Conservation (phyloP, 1,140 invertebrate genomes). For the Cherax destructor region DNA sequence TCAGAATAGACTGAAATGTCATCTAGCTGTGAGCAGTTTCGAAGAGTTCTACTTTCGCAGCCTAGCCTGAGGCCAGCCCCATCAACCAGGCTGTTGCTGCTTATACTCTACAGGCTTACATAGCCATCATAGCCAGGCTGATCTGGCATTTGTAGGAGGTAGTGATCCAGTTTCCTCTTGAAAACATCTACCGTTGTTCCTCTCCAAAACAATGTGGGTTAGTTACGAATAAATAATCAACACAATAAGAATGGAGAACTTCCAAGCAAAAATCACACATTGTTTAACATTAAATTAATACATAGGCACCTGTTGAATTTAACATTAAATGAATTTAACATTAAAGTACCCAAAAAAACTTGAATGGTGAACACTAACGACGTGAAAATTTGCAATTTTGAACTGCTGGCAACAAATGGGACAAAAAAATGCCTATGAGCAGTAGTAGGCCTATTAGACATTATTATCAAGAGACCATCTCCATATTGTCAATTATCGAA, state of each 20-base stretch:
- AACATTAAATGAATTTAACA: background rate
- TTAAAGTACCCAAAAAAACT: constrained; percentile 6
- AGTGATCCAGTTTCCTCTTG: too few relatives aligned
- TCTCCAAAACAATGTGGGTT: too few relatives aligned
- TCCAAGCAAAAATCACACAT: background rate
- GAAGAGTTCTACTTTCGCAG: too few relatives aligned
- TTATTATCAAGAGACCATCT: constrained; percentile 35
- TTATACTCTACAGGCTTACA: too few relatives aligned
- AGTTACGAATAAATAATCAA: background rate
- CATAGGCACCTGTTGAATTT: background rate
- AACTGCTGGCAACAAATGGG: constrained; percentile 21
- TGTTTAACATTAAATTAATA: background rate
- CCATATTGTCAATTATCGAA: background rate
- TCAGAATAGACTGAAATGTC: too few relatives aligned
- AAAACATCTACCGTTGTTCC: too few relatives aligned
- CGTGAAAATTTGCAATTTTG: background rate
- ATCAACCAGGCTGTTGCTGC: too few relatives aligned
- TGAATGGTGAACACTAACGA: constrained; percentile 23
- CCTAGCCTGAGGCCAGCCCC: too few relatives aligned
- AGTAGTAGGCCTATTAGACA: background rate
- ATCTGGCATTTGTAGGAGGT: too few relatives aligned
- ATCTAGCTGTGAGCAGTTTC: too few relatives aligned
- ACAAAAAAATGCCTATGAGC: constrained; percentile 29
- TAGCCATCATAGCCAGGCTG: too few relatives aligned
- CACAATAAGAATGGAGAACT: background rate